Conservation (phyloP, 2,888 invertebrate species). For the Monopis laevigella region DNA sequence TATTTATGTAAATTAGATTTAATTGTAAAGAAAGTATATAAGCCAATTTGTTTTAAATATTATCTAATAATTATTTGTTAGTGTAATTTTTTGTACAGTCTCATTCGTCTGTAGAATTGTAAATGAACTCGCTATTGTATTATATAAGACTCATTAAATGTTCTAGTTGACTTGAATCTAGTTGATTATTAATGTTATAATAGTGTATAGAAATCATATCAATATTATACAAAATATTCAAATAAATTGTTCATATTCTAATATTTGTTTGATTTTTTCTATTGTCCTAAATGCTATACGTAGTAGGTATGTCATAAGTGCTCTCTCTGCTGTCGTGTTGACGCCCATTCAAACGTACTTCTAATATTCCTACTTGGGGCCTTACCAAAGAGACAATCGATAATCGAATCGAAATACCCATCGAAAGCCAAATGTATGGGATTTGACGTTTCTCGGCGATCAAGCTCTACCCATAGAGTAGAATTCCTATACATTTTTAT, state of each 20-base stretch:
- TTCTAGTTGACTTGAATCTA: constrained; percentile 63
- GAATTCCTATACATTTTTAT: too few species aligned
- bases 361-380: too few species aligned
- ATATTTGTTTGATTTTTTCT: constrained; percentile 25
- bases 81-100: constrained; percentile 38
- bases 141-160: constrained; percentile 60
- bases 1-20: constrained; percentile 50
- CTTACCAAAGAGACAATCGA: too few species aligned
- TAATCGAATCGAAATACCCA: too few species aligned
- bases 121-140: constrained; percentile 37
- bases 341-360: too few species aligned
- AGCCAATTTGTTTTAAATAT: constrained; percentile 10
- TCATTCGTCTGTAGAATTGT: constrained; percentile 40
- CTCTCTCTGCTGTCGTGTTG: too few species aligned
- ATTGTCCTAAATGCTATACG: constrained; percentile 6
- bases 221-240: constrained; percentile 62
- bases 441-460: too few species aligned
- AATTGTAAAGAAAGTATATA: constrained; percentile 20
- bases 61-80: constrained; percentile 8
- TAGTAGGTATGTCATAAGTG: too few species aligned
- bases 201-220: constrained; percentile 67
- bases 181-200: constrained; percentile 60
- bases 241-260: constrained; percentile 64
- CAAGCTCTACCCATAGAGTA: too few species aligned
- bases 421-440: too few species aligned